A percentile compares a stretch with the other conserved stretches of the same genome.
phyloP scores from a whole-genome alignment of 2,888 invertebrate species.

The Ametastegia equiseti region DNA sequence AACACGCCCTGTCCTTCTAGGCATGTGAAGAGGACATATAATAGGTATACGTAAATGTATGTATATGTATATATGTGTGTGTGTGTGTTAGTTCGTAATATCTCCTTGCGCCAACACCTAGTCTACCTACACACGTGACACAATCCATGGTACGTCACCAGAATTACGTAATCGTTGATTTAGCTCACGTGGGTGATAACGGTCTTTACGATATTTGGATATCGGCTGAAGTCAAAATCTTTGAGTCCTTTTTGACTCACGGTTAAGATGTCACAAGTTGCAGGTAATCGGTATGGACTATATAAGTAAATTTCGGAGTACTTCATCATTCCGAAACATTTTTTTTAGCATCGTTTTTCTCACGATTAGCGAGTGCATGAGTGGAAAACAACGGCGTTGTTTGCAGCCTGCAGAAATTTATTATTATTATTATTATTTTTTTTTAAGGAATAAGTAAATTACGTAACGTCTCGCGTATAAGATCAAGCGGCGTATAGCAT shows the following conservation, averaged over 20 bases:
- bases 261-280: no score
- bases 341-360: no score
- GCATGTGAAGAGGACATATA: no score
- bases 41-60: slow-evolving; percentile 2
- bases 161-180: slow-evolving; percentile 15
- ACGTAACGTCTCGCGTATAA: neutral
- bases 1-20: slow-evolving; percentile 45
- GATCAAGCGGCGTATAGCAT: neutral
- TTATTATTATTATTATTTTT: no score
- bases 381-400: neutral
- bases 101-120: slow-evolving; percentile 9
- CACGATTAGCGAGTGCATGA: neutral
- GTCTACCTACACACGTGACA: slow-evolving; percentile 34
- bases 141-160: neutral
- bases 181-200: slow-evolving; percentile 29
- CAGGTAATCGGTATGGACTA: no score
- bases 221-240: neutral
- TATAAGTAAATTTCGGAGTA: no score
- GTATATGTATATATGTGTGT: neutral
- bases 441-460: neutral
- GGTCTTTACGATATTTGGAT: slow-evolving; percentile 11
- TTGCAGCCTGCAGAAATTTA: neutral
- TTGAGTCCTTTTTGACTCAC: no score
- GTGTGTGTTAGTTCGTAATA: no score
- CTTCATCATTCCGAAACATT: no score